Percentiles rank a stretch among this genome's conserved stretches.
phyloP scores from a whole-genome alignment of 2,113 vertebrate genomes.

The Aegotheles bennettii region DNA sequence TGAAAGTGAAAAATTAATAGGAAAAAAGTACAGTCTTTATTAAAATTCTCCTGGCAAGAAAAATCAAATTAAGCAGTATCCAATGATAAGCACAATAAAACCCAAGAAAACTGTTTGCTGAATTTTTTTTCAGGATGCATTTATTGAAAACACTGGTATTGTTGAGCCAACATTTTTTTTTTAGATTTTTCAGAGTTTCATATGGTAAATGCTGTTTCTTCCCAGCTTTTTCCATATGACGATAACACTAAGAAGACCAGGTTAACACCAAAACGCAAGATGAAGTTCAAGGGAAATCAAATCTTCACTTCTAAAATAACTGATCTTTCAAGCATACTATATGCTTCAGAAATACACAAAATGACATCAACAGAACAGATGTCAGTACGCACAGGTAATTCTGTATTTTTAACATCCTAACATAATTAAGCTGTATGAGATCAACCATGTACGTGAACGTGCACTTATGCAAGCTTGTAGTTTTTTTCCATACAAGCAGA shows the following conservation, averaged over 20 bases:
- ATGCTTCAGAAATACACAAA: background rate
- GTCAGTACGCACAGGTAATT: background rate
- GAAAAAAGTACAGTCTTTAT: background rate
- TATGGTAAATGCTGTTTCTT: background rate
- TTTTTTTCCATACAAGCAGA: background rate
- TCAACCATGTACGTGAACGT: background rate
- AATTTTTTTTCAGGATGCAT: background rate
- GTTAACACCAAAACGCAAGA: background rate
- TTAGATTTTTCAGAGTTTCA: background rate
- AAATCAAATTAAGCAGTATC: background rate
- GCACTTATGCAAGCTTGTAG: background rate
- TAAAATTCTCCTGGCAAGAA: background rate
- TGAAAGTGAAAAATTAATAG: background rate
- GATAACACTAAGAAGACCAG: background rate
- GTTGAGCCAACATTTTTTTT: background rate
- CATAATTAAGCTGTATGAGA: background rate
- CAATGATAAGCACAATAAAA: background rate
- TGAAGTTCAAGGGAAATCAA: background rate
- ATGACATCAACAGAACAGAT: background rate
- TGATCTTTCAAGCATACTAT: background rate
- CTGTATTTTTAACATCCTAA: background rate
- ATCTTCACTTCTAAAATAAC: background rate
- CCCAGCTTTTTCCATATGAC: background rate
- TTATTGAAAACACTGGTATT: background rate
- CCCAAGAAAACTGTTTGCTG: background rate